Base-by-base conservation (phyloP, 2,888 invertebrate genomes). In the Pheosia gnoma region DNA sequence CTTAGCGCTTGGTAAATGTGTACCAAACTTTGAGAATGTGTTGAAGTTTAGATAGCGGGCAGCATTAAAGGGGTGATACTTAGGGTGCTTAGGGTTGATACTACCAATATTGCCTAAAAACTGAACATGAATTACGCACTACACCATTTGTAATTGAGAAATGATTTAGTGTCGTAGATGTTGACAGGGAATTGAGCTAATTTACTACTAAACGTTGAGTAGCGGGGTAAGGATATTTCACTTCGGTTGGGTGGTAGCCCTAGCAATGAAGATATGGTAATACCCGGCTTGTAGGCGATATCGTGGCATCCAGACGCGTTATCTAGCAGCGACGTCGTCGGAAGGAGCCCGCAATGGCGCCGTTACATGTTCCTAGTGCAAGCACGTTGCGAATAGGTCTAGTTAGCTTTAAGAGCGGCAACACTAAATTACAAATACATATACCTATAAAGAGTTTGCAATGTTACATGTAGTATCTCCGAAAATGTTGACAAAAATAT, bases 241-340 rank as follows among this genome's bases (percentile, higher is more conserved):
- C n/a, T 4, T 47, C n/a, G 4, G 11, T 4, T 4, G 47, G n/a
- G 60, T 38, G n/a, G 4, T 45, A 57, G 57, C 36, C 41, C 45
- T 57, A 11, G 45, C 45, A 41, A 45, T 8, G 73, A 71, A 82
- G 82, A 82, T 83, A 85, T 77, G 79, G 78, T 80, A 82, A 83
- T 83, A 75, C 72, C 78, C 66, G 70, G 72, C 67, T 75, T 65
- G 80, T 61, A 66, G 75, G 71, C 61, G 79, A 79, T 82, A 85
- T 83, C 75, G 58, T 66, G 67, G 63, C 70, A 71, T 70, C 70
- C 77, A 75, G 77, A 66, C 70, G 63, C 63, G 76, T 81, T 87
- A 86, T 87, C 84, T 80, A 74, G 63, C 72, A 65, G 61, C 68
- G 72, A 62, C 65, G 73, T 58, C 74, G 72, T 62, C 70, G 66